phyloP scores from a whole-genome alignment of 1,140 invertebrate genomes.

The Caenorhabditis inopinata region DNA sequence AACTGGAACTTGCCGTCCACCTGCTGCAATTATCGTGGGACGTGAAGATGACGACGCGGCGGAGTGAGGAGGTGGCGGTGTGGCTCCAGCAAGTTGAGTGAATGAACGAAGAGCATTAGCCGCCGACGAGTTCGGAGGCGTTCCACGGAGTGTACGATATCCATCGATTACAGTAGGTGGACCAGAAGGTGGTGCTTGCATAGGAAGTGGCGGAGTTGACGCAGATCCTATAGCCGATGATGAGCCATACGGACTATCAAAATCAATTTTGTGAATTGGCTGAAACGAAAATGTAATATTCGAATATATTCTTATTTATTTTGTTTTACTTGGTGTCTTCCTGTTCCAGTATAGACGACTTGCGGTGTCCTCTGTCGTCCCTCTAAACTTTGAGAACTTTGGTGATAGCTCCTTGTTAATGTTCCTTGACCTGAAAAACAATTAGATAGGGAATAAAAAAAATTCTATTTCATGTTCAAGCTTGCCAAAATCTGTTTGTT shows the following conservation, averaged over 20 bases:
- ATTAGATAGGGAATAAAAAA: no score
- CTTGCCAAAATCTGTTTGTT: no score
- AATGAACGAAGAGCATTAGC: constrained; percentile 17
- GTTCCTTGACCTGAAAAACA: constrained; percentile 48
- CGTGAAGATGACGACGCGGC: not conserved
- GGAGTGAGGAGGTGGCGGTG: constrained; percentile 32
- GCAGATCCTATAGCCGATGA: constrained; percentile 37
- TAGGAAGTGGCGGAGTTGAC: constrained; percentile 44
- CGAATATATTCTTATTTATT: no score
- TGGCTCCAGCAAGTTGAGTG: constrained; percentile 27
- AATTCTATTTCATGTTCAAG: no score
- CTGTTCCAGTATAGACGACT: constrained; percentile 49
- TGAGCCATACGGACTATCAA: constrained; percentile 47
- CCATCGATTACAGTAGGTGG: constrained; percentile 38
- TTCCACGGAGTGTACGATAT: constrained; percentile 39
- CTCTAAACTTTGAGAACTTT: constrained; percentile 51
- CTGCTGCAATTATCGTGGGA: constrained; percentile 28
- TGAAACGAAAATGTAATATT: constrained; percentile 10
- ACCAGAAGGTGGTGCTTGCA: constrained; percentile 25
- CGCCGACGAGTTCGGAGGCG: constrained; percentile 2
- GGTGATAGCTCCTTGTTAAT: constrained; percentile 50
- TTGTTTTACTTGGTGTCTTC: constrained; percentile 39
- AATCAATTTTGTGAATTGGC: constrained; percentile 47
- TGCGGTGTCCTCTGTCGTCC: constrained; percentile 49
- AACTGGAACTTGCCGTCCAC: constrained; percentile 41